phyloP scores from a whole-genome alignment of 2,888 invertebrate genomes.

The Nineta flava region DNA sequence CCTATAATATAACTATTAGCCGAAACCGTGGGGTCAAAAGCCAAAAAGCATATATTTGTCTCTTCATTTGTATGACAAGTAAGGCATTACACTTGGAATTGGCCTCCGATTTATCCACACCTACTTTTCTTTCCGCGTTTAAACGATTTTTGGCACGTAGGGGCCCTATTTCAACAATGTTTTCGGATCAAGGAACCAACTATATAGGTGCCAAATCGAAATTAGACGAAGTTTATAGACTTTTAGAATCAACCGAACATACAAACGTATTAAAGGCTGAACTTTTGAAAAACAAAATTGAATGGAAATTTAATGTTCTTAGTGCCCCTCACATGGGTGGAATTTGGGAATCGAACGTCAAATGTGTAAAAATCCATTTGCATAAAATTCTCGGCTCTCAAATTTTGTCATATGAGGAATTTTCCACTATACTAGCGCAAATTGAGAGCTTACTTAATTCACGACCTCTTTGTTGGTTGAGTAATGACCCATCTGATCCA shows the following conservation, averaged over 20 bases:
- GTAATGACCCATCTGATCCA: slow-evolving; percentile 7
- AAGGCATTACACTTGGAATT: slow-evolving; percentile 16
- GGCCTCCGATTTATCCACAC: slow-evolving; percentile 11
- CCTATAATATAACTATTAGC: neutral
- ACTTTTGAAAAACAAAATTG: slow-evolving; percentile 4
- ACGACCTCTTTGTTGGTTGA: slow-evolving; percentile 8
- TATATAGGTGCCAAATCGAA: slow-evolving; percentile 14
- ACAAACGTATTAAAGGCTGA: slow-evolving; percentile 4
- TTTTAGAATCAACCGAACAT: neutral
- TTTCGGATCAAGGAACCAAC: slow-evolving; percentile 17
- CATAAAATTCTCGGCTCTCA: neutral
- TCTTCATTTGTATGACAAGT: slow-evolving; percentile 15
- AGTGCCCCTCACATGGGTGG: neutral
- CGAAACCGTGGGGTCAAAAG: slow-evolving; percentile 8
- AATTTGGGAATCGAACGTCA: neutral
- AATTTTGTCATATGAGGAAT: neutral
- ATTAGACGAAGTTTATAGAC: slow-evolving; percentile 1
- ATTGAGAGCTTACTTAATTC: slow-evolving; percentile 11
- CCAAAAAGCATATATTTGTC: slow-evolving; percentile 13
- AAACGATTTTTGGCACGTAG: slow-evolving; percentile 15
- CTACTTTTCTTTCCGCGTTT: slow-evolving; percentile 12
- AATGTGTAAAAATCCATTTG: neutral
- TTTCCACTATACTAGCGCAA: neutral
- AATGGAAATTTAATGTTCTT: slow-evolving; percentile 7
- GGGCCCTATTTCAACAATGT: slow-evolving; percentile 12